Evolutionary conservation across 1,140 invertebrate species (phyloP), one percentile per base, ranked within the genome.

Genomic region (Scaptomyza graminum): DNA sequence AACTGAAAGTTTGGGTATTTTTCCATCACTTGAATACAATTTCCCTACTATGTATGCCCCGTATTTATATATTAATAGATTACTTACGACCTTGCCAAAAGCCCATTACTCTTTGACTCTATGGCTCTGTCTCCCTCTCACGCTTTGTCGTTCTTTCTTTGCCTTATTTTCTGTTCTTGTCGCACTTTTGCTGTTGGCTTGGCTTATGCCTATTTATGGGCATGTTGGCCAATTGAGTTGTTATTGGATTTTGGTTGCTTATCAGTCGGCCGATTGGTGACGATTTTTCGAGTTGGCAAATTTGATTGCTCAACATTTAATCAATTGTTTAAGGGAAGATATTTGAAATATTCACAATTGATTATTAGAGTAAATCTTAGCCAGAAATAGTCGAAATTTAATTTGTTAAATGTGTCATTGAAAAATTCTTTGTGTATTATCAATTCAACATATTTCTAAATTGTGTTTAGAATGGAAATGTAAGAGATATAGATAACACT

Each of bases 201-300:
- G 16, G 16, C 16, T 78, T 75, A 69, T 85, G 82, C 82, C 82
- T 85, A 88, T 85, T 84, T 85, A 87, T 85, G 82, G 82, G 50
- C 82, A 85, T 85, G 82, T 56, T 77, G 50, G 39, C 60, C 52
- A 46, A 57, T 61, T 50, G 31, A 63, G 41, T 64, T 65, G 57
- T 18, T 31, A 57, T 56, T 62, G 56, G n/a, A 7, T 7, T 34
- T 56, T 74, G 49, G 15, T 68, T 56, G 78, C 73, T 84, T 84
- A 84, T 84, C 79, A 52, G 18, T 22, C 11, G 12, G 3, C n/a
- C 28, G 9, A n/a, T n/a, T n/a, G n/a, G 22, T 37, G 46, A 13
- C 15, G 41, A n/a, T 62, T 47, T 63, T 69, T 66, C 60, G 39
- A 47, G 18, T 22, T 22, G 18, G 18, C 18, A 22, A 22, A 22